Conservation (phyloP, 2,797 vertebrate species). For the Leuciscus waleckii region DNA sequence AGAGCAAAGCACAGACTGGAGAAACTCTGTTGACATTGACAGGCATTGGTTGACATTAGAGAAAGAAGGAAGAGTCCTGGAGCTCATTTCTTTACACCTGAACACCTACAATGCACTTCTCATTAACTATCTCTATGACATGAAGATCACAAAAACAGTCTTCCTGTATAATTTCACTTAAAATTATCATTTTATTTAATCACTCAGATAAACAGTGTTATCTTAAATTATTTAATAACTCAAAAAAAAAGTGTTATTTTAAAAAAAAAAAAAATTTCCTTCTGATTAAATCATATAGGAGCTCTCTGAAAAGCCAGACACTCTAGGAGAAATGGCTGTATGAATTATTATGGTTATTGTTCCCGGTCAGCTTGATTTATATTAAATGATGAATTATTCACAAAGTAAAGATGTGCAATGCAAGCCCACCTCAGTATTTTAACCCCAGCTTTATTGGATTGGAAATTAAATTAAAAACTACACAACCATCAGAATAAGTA, state of each 20-base stretch:
- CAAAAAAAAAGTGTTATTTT: conserved; percentile 1
- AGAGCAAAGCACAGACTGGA: conserved; percentile 45
- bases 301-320: conserved; percentile 46
- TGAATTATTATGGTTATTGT: conserved; percentile 81
- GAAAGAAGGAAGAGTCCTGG: conserved; percentile 59
- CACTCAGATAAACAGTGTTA: conserved; percentile 5
- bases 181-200: neutral
- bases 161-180: conserved; percentile 8
- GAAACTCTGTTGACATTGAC: conserved; percentile 71
- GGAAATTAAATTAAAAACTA: conserved; percentile 13
- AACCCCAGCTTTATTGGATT: conserved; percentile 15
- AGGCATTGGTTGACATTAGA: conserved; percentile 70
- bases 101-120: conserved; percentile 20
- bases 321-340: conserved; percentile 56
- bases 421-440: conserved; percentile 39
- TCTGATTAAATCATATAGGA: conserved; percentile 40
- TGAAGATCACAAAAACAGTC: neutral
- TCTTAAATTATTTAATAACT: conserved; percentile 11
- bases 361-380: conserved; percentile 73
- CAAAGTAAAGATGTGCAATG: conserved; percentile 65
- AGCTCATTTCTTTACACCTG: conserved; percentile 28
- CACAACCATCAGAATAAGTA: conserved; percentile 1
- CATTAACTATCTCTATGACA: conserved; percentile 12
- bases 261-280: neutral
- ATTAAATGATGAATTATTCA: conserved; percentile 84